Base-by-base conservation (phyloP, 2,888 invertebrate species). In the Metallyticus violacea region DNA sequence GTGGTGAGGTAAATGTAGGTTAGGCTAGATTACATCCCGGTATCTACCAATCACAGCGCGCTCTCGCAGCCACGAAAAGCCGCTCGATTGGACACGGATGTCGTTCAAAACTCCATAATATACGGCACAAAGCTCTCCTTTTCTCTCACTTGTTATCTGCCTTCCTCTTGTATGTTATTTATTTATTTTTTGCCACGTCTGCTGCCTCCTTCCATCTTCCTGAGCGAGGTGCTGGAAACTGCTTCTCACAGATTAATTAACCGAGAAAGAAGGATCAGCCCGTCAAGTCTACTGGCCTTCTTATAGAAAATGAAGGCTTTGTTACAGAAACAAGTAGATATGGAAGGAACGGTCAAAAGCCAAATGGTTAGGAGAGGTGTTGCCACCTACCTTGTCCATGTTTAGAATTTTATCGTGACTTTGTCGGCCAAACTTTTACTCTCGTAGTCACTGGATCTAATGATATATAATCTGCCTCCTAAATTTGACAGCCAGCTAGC, bases 161-260 rank as follows among this genome's bases (percentile, higher is more conserved):
- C 30, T 82, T 40, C 40, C 82, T 82, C 26, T 30, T 40, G 30
- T 26, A 40, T 40, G 28, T 78, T 25, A 6, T 25, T 27, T 79
- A 27, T 79, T 27, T 79, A 26, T 79, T 79, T 62, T 62, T 62
- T 62, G 40, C 40, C 40, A 62, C 40, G 40, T 62, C 40, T 62
- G 40, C 40, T 62, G n/a, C n/a, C n/a, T n/a, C 25, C 81, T 4
- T 9, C 26, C 28, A 27, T 6, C 79, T 81, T 29, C 30, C 81
- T 62, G 40, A 76, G 79, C 84, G 85, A 85, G 77, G 81, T 40
- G 25, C 77, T 28, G 79, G 28, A 40, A 77, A 62, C 77, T 76
- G 7, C 85, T 30, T 79, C 85, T 81, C 83, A 77, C 81, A 79
- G 85, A 86, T 88, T 88, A 88, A 88, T 88, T 88, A 88, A 85